A percentile compares a stretch with the other conserved stretches of the same genome.
These are phyloP conservation scores for Lochmaea capreae DNA, from an alignment of 2,888 invertebrate species.

Conservation along the genomic window DNA sequence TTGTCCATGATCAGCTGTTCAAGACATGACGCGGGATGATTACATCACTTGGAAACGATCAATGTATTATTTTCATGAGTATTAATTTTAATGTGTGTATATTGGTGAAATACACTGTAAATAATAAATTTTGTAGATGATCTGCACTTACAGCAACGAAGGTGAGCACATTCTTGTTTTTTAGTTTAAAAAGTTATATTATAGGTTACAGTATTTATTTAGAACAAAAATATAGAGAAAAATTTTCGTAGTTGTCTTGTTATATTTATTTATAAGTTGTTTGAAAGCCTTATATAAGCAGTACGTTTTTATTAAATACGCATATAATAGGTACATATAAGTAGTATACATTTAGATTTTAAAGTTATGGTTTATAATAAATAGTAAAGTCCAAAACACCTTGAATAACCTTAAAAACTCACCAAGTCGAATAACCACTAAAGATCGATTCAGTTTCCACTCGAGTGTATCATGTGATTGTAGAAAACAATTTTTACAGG, in stretches of 20 bases:
- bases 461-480: no score
- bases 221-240: not conserved
- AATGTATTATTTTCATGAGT: not conserved
- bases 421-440: no score
- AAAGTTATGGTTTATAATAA: not conserved
- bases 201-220: not conserved
- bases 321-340: not conserved
- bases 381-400: no score
- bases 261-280: not conserved
- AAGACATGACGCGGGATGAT: no score
- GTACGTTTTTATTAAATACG: not conserved
- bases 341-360: not conserved
- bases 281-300: not conserved
- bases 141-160: slow-evolving; percentile 7
- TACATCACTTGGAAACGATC: no score
- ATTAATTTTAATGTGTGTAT: not conserved
- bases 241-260: not conserved
- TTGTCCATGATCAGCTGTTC: no score
- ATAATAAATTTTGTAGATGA: slow-evolving; percentile 1
- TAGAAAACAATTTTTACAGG: no score
- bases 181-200: not conserved
- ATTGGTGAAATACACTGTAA: not conserved
- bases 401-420: no score
- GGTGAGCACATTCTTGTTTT: slow-evolving; percentile 9
- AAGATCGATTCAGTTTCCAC: no score